Evolutionary conservation across 2,113 vertebrate species (phyloP), one percentile per base, ranked within the genome.

Genomic region (Lanius collurio): DNA sequence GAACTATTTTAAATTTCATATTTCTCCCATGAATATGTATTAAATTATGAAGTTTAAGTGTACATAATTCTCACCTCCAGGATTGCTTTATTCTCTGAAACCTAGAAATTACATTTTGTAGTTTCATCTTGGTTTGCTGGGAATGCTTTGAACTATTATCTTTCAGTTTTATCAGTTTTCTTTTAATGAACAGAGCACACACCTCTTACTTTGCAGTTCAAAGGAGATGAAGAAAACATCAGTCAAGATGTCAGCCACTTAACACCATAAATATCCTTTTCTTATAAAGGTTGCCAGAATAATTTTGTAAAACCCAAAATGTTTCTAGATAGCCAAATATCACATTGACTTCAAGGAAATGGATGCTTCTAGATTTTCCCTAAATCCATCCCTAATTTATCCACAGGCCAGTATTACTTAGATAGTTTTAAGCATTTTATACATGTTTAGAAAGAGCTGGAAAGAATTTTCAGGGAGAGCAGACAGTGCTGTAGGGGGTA

Each of bases 401-500:
- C 15, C 49, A 53, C 11, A 67, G 44, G 6, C 17, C 33, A 56
- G 13, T 49, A 78, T 21, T 15, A 33, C 35, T 80, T 59, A 71
- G 60, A 52, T 6, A 60, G 47, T 26, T 75, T 62, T 13, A 46
- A 68, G 9, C 2, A n/a, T 27, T 80, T 73, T 42, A 42, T 46
- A 76, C 6, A 39, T 68, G 33, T 50, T 88, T 37, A 80, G 49
- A 75, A 83, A 76, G 33, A 23, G 15, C 13, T 44, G n/a, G 60
- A 57, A 85, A 49, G 7, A 22, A 44, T 17, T 56, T 26, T 62
- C 7, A 42, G 52, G 15, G 6, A 28, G 47, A 28, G 52, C 4
- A 83, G 24, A 59, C 3, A 3, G 5, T 0, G 0, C 33, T 6
- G 15, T n/a, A 18, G 50, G 33, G 13, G 22, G 3, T 17, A 49